Evolutionary conservation across 2,113 vertebrate species (phyloP), one percentile per base, ranked within the genome.

Genomic region (Burhinus bistriatus): DNA sequence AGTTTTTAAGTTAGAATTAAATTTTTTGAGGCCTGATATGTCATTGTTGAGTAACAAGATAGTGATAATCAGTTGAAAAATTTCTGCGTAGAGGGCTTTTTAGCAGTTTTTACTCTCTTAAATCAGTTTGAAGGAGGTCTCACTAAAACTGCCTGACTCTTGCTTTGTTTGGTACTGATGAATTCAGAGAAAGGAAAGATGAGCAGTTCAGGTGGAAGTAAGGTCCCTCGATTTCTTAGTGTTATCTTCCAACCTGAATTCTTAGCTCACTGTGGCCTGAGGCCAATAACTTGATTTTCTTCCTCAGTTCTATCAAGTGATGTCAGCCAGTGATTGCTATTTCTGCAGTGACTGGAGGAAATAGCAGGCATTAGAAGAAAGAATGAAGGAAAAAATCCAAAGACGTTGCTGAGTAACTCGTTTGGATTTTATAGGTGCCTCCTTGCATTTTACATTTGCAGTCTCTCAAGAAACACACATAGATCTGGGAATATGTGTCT

Each of bases 301-400:
- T 94, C 22, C 34, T 94, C 38, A 27, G 5, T 77, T 91, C n/a
- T 62, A 2, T 58, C 59, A 62, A 42, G 66, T 61, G 38, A 72
- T 58, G 49, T 82, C n/a, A 87, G 55, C 32, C 47, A 32, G 32
- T 36, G 72, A 6, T 2, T 25, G 81, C 36, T 93, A 5, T 49
- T 93, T 92, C 20, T 83, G 0, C 45, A 51, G 26, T 4, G 8
- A 45, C 76, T 42, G 55, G 51, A 92, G 86, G 83, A 96, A 90
- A 75, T 81, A 36, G 18, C 34, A 78, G 34, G 9, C 42, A 8
- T 54, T 29, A 57, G 58, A 65, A 88, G 76, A 72, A 76, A 49
- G 58, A 95, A 93, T 58, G 52, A 72, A 87, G 34, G 45, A 30
- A 89, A 78, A 66, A 71, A 75, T 59, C 23, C 45, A 66, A 58